Conservation (phyloP, 2,888 invertebrate genomes). For the Macrosoma leucophasiata region DNA sequence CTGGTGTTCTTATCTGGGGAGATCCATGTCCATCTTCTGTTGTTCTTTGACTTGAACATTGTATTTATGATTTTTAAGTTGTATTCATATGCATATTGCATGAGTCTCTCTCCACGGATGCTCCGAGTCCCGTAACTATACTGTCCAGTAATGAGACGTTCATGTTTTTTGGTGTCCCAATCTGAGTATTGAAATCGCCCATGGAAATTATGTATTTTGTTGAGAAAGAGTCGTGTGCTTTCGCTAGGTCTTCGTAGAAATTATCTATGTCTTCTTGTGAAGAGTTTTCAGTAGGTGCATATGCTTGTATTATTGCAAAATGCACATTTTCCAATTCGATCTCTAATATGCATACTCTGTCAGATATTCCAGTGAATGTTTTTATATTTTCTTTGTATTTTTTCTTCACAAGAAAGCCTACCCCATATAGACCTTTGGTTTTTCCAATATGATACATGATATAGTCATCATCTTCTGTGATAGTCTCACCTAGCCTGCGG, state of each 20-base stretch:
- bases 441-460: slow-evolving; percentile 23
- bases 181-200: slow-evolving; percentile 23
- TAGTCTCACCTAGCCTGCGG: slow-evolving; percentile 20
- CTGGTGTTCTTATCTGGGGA: slow-evolving; percentile 15
- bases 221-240: slow-evolving; percentile 15
- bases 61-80: slow-evolving; percentile 22
- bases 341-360: slow-evolving; percentile 26
- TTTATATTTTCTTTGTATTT: slow-evolving; percentile 23
- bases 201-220: slow-evolving; percentile 17
- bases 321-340: slow-evolving; percentile 18
- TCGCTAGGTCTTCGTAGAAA: slow-evolving; percentile 17
- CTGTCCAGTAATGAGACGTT: slow-evolving; percentile 11
- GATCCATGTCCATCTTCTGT: slow-evolving; percentile 22
- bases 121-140: slow-evolving; percentile 20
- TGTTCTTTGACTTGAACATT: slow-evolving; percentile 18
- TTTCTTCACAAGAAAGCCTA: slow-evolving; percentile 25
- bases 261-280: slow-evolving; percentile 22
- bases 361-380: slow-evolving; percentile 25
- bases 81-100: slow-evolving; percentile 21
- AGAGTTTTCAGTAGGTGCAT: slow-evolving; percentile 23
- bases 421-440: slow-evolving; percentile 25
- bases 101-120: slow-evolving; percentile 15
- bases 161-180: slow-evolving; percentile 16
- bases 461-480: slow-evolving; percentile 21
- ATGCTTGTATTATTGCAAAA: slow-evolving; percentile 21